Evolutionary conservation across 2,888 invertebrate genomes (phyloP).

Genomic region (Abscondita cerata): DNA sequence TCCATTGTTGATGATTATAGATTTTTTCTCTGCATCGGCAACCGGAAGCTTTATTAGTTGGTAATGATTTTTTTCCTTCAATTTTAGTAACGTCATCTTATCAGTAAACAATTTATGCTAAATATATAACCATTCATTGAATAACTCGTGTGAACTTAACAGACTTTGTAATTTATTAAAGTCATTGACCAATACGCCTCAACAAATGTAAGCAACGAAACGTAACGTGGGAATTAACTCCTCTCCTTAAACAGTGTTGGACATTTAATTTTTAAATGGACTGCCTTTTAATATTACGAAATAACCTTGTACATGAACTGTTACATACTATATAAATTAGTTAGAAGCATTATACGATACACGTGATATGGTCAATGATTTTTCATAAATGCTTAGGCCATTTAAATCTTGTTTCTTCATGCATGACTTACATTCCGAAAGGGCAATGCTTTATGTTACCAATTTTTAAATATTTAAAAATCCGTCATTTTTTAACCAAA

Average conservation of each 20-base stretch:
- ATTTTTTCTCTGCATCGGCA: neutral
- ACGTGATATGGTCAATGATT: conserved; percentile 17
- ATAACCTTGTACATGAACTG: conserved; percentile 32
- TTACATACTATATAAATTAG: conserved; percentile 15
- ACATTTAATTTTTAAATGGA: conserved; percentile 34
- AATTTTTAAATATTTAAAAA: no score
- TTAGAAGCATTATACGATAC: conserved; percentile 1
- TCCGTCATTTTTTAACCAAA: no score
- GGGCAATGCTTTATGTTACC: neutral
- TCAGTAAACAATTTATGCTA: conserved; percentile 23
- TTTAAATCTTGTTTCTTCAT: neutral
- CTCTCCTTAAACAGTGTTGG: conserved; percentile 20
- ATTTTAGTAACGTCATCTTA: conserved; percentile 9
- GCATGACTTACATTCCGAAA: neutral
- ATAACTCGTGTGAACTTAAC: neutral
- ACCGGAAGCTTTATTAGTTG: conserved; percentile 7
- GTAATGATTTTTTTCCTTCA: neutral
- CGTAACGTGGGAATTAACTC: conserved; percentile 30
- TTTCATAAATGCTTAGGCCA: conserved; percentile 15
- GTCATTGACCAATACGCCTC: conserved; percentile 33
- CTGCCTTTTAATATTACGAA: conserved; percentile 25
- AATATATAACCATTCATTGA: conserved; percentile 12
- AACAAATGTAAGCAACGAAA: conserved; percentile 21
- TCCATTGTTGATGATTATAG: neutral
- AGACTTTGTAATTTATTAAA: conserved; percentile 17